A percentile compares a stretch with the other conserved stretches of the same genome.
Evolutionary conservation across 2,113 vertebrate species (phyloP).

Genomic region (Sylvietta virens): DNA sequence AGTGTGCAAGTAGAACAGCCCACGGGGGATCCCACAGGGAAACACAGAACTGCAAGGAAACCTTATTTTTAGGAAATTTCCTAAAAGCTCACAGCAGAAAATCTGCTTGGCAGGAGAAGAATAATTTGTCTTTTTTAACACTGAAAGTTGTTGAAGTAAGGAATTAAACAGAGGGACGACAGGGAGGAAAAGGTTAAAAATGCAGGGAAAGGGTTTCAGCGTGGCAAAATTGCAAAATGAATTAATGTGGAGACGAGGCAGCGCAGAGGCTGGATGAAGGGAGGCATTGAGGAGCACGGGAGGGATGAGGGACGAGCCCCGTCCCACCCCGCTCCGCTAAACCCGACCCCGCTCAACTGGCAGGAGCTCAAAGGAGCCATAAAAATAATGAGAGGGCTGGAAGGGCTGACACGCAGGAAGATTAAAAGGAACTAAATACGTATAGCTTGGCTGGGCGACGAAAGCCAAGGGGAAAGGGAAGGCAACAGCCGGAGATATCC

Average conservation of each 20-base stretch:
- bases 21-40: background rate
- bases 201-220: background rate
- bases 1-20: accelerated
- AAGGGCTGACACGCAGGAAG: slow-evolving; percentile 30
- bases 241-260: background rate
- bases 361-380: slow-evolving; percentile 35
- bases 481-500: background rate
- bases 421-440: slow-evolving; percentile 17
- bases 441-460: background rate
- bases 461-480: slow-evolving; percentile 11
- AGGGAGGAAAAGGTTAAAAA: background rate
- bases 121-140: accelerated
- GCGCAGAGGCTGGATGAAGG: background rate
- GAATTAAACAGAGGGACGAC: accelerated
- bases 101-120: background rate
- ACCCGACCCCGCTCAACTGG: background rate
- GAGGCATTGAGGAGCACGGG: background rate
- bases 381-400: slow-evolving; percentile 47
- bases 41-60: background rate
- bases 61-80: background rate
- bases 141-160: background rate
- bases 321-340: background rate
- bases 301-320: background rate
- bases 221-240: background rate
- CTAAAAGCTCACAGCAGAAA: background rate